A percentile compares a stretch with the other conserved stretches of the same genome.
phyloP scores from a whole-genome alignment of 37 sponge, comb jelly and placozoan genomes.

The Geodia barretti region DNA sequence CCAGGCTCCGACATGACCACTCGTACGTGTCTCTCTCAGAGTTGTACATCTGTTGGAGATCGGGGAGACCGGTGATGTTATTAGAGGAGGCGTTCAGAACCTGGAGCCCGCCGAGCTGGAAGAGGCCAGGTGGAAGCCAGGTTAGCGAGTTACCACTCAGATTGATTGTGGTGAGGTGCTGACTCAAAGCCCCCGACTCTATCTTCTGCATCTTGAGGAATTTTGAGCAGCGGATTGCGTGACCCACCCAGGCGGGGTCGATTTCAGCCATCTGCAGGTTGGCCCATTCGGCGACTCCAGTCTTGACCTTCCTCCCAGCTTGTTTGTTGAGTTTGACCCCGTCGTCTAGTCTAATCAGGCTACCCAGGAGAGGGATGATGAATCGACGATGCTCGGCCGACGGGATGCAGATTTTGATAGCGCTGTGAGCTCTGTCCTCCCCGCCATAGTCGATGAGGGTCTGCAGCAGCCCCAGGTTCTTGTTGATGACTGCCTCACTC shows the following conservation, averaged over 20 bases:
- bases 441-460: constrained; percentile 53
- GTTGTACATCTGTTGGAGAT: constrained; percentile 2
- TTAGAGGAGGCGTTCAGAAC: constrained; percentile 47
- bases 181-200: background rate
- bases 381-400: constrained; percentile 10
- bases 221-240: constrained; percentile 4
- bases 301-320: constrained; percentile 18
- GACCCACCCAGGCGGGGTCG: constrained; percentile 41
- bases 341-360: constrained; percentile 43
- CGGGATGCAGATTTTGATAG: constrained; percentile 48
- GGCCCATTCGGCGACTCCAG: constrained; percentile 29
- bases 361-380: constrained; percentile 36
- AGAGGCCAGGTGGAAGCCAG: constrained; percentile 52
- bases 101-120: constrained; percentile 61
- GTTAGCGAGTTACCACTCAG: constrained; percentile 40
- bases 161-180: constrained; percentile 57
- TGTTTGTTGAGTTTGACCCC: constrained; percentile 8
- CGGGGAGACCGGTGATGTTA: constrained; percentile 42
- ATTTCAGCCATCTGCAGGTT: constrained; percentile 16
- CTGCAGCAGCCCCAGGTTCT: constrained; percentile 14
- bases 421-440: constrained; percentile 53
- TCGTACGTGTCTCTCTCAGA: background rate
- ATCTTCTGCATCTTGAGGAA: constrained; percentile 26
- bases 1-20: constrained; percentile 45
- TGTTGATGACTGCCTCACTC: constrained; percentile 42